Evolutionary conservation across 2,888 invertebrate species (phyloP), one percentile per base, ranked within the genome.

Genomic region (Atherix ibis): DNA sequence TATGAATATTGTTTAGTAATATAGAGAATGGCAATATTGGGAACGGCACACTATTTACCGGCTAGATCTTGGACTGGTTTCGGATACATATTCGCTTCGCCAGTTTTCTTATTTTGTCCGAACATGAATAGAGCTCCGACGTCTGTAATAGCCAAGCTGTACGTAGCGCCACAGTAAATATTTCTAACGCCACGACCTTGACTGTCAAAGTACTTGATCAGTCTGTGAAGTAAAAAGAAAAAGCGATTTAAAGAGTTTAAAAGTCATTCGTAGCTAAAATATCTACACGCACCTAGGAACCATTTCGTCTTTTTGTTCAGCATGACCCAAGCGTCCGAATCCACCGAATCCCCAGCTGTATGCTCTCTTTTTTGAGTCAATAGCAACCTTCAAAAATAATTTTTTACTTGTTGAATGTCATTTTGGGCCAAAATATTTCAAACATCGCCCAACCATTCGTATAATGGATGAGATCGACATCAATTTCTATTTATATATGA

Each of bases 281-380:
- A 10, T 25, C 16, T 19, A 13, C 10, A 26, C 14, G 33, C 41
- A 44, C 40, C 72, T 66, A 17, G 79, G 80, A 27, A 89, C 83
- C 60, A 82, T 68, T 62, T 94, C 92, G 59, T 94, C 91, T 53
- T 84, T 84, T 38, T 78, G 88, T 50, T 89, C 91, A 5, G 88
- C 81, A 64, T 94, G 92, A 0, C 92, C 94, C 10, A 94, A 65
- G 2, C 94, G 74, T 0, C 92, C 92, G 51, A 92, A 87, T 0
- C 92, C 94, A 9, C 91, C 92, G 58, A 91, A 94, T 14, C 94
- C 92, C 92, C 92, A 94, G 34, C 89, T 87, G 60, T 73, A 94
- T 0, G 84, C 81, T 9, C 92, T 73, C 58, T 83, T 87, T 54
- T 80, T 80, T 1, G 82, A 78, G 52, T 94, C 92, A 43, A 89